Base-by-base conservation (phyloP, 2,797 vertebrate genomes). In the Sparidentex hasta region DNA sequence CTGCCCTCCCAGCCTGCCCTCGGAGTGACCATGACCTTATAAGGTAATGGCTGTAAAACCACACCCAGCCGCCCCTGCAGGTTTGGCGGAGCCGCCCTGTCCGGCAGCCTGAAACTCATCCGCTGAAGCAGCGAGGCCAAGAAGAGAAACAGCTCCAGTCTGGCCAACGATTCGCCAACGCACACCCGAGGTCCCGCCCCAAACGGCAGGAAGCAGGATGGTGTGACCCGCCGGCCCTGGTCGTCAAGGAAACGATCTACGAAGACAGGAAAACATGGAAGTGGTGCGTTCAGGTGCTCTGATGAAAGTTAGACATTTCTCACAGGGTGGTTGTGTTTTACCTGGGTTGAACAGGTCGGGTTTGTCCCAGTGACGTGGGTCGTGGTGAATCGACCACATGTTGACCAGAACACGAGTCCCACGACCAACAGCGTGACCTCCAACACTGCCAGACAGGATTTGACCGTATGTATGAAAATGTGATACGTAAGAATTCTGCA, bases 331-430 rank as follows among this genome's bases (percentile, higher is more conserved):
- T 5, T 20, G 29, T 48, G 44, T 61, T 12, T 43, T 74, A 96
- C 96, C 95, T 78, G 96, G 96, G 41, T 71, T 88, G 73, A 96
- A 96, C 5, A 86, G 69, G 61, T 96, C 95, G 0, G 96, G 95
- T 38, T 80, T 82, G 59, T 94, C 92, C 96, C 96, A 96, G 87
- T 92, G 86, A 38, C 64, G 5, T 0, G 94, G 94, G 83, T 96
- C 85, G 1, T 96, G 95, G 64, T 96, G 95, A 50, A 96, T 94
- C 17, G 95, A 91, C 95, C 95, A 96, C 94, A 96, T 94, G 90
- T 96, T 96, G 63, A 96, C 93, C 87, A 96, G 18, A 43, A 96
- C 94, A 20, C 94, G 93, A 11, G 95, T 95, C 52, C 95, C 95
- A 11, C 88, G 80, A 0, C 56, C 0, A 48, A 96, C 88, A 0